Evolutionary conservation across 2,113 vertebrate genomes (phyloP).

Genomic region (Vimba vimba): DNA sequence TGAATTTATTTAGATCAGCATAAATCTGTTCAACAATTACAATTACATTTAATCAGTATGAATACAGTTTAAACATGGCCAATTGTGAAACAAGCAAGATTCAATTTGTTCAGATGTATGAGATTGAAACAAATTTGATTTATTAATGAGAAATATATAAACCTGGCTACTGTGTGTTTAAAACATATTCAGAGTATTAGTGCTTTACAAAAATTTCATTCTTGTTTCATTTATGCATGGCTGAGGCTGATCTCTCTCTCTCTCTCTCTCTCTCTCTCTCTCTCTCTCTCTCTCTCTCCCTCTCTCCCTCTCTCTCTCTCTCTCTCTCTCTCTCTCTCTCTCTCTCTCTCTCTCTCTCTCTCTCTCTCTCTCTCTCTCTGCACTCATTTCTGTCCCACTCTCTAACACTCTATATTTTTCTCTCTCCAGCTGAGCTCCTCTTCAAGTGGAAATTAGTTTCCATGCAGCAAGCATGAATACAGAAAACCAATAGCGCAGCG

Average conservation of each 20-base stretch:
- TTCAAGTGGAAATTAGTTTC: conserved; percentile 52
- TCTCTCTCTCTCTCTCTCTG: no score
- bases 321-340: not conserved
- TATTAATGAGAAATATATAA: not conserved
- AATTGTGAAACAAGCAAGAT: not conserved
- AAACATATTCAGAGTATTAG: not conserved
- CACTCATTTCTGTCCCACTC: not conserved
- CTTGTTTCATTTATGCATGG: not conserved
- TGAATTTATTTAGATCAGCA: no score
- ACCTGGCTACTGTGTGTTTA: not conserved
- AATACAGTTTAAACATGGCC: not conserved
- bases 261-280: not conserved
- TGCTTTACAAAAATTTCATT: not conserved
- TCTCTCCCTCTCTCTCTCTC: not conserved
- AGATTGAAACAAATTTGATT: not conserved
- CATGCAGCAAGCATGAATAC: conserved; percentile 41
- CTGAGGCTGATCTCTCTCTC: not conserved
- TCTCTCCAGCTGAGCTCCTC: conserved; percentile 44
- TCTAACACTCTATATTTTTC: conserved; percentile 5
- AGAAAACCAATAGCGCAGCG: conserved; percentile 32
- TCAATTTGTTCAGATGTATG: not conserved
- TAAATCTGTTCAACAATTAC: not conserved
- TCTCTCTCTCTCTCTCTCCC: not conserved
- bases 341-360: not conserved
- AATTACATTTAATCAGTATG: not conserved